Base-by-base conservation (phyloP, 1,140 invertebrate genomes). In the Probaryconus sp. region DNA sequence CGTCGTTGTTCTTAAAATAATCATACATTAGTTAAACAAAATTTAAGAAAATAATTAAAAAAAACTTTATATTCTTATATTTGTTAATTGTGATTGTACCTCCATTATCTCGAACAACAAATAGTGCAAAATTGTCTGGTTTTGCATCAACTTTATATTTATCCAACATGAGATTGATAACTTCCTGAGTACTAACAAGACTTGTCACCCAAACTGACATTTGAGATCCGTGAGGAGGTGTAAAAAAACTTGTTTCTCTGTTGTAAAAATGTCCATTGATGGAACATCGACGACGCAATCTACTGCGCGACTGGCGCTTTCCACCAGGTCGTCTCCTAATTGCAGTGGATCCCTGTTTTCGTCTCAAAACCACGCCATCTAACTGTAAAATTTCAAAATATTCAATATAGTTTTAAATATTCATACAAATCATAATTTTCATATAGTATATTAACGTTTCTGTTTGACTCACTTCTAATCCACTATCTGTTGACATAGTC, bases 231-330 rank as follows among this genome's bases (percentile, higher is more conserved):
- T 94, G 90, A 0, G 94, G 94, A 0, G 94, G 94, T 2, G 94
- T 96, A 77, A 96, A 96, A 61, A 95, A 94, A 80, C 93, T 94
- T 0, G 95, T 96, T 88, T 96, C 94, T 47, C 94, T 90, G 83
- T 96, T 94, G 80, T 96, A 96, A 83, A 93, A 95, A 83, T 96
- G 94, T 1, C 95, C 94, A 84, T 96, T 96, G 20, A 96, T 96
- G 0, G 94, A 96, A 71, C 94, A 96, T 53, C 94, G 89, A 60
- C 94, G 88, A 88, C 92, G 91, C 7, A 94, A 82, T 81, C 93
- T 92, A 61, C 91, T 90, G 21, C 92, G 89, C 1, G 93, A 93
- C 76, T 84, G 90, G 76, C 90, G 87, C 63, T 90, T 85, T 55
- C 91, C 90, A 42, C 93, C 92, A 24, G 92, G 91, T 77, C 93